Evolutionary conservation across 2,797 vertebrate species (phyloP).

Genomic region (Dermochelys coriacea): DNA sequence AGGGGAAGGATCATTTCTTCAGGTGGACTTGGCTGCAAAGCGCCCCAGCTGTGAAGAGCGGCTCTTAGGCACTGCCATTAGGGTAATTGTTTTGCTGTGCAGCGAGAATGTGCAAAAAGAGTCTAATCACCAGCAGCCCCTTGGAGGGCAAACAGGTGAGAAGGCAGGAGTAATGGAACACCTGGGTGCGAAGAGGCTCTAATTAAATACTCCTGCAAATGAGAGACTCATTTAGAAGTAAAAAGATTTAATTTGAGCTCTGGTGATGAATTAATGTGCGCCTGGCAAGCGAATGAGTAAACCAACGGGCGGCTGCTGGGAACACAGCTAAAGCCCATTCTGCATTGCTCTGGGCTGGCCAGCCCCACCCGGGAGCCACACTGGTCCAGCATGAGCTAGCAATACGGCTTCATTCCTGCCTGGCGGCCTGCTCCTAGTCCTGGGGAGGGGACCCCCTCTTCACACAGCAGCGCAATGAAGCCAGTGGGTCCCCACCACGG

Average conservation of each 20-base stretch:
- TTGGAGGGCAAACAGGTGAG: constrained; percentile 76
- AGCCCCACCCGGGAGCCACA: not conserved
- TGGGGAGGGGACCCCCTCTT: not conserved
- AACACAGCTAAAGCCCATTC: constrained; percentile 28
- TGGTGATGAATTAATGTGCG: constrained; percentile 79
- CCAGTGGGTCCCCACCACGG: no score
- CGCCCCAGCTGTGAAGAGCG: not conserved
- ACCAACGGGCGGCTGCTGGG: constrained; percentile 36
- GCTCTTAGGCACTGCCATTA: constrained; percentile 59
- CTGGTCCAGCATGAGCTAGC: no score
- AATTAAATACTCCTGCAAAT: constrained; percentile 79
- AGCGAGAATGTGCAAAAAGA: constrained; percentile 46
- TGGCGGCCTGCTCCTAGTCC: no score
- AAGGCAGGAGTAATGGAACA: constrained; percentile 72
- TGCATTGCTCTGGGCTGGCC: not conserved
- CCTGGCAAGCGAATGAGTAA: constrained; percentile 77
- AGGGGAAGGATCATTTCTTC: not conserved
- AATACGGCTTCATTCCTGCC: not conserved
- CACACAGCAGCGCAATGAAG: no score
- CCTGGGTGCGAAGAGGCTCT: constrained; percentile 76
- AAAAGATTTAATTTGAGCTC: constrained; percentile 78
- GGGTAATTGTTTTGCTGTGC: constrained; percentile 69
- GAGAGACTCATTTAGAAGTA: constrained; percentile 78
- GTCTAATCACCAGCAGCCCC: constrained; percentile 68
- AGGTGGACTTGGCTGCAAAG: not conserved